Evolutionary conservation across 1,140 invertebrate genomes (phyloP), one percentile per base, ranked within the genome.

Genomic region (Drosophila asahinai): DNA sequence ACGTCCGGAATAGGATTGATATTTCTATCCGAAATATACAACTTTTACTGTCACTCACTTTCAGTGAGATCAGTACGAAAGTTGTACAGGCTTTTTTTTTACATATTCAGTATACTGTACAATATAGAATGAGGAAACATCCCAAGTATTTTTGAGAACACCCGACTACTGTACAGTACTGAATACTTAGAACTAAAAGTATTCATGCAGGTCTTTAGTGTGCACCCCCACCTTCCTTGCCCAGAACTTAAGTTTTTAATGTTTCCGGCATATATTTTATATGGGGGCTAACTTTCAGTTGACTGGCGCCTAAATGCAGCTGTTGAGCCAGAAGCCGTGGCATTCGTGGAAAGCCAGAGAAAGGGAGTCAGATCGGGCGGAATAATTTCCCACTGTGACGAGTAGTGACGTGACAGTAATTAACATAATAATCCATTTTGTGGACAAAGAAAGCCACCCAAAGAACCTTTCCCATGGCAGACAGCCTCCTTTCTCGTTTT

Each of bases 341-440:
- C 66, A 72, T 76, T 86, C 70, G 59, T 25, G 60, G 42, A 25
- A 22, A 33, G 0, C 4, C 33, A 9, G 27, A 43, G 19, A 54
- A 64, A 11, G 36, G 30, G 30, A 3, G 27, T 17, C 25, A 12
- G 30, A n/a, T 4, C 9, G 19, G 9, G 19, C 22, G 25, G 6
- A 19, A 38, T 2, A 5, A 45, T n/a, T 4, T 38, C 15, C 17
- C 36, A 8, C 15, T 38, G 61, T 67, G 76, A 83, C 52, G 76
- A 19, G 68, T 77, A 81, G 80, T 77, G 84, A 87, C 81, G 81
- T 89, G 81, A 84, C 84, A 89, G 84, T 87, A 87, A 87, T 87
- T 87, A 87, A 84, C 86, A 84, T 87, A 89, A 87, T 87, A 87
- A 87, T 87, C 84, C 68, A 87, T 89, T 89, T 83, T 78, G 84